A percentile compares a stretch with the other conserved stretches of the same genome.
Evolutionary conservation across 2,888 invertebrate species (phyloP).

Genomic region (Apotomis betuletana): DNA sequence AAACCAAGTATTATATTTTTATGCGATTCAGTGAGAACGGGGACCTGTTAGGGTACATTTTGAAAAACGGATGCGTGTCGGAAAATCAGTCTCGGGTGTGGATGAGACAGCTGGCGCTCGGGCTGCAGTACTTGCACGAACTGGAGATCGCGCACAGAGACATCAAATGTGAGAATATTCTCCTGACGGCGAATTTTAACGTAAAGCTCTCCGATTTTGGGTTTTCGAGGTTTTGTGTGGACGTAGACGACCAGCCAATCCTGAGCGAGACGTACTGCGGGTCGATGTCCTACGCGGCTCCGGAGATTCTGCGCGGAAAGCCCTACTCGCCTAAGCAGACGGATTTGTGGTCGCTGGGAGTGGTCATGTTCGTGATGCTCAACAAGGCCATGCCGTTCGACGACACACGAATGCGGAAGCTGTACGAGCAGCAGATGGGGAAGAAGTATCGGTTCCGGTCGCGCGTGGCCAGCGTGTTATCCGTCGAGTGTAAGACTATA

Average conservation of each 20-base stretch:
- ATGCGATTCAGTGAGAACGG: slow-evolving; percentile 92
- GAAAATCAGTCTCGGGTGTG: slow-evolving; percentile 88
- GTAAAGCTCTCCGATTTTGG: slow-evolving; percentile 93
- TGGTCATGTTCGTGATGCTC: slow-evolving; percentile 91
- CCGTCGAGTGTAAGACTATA: slow-evolving; percentile 85
- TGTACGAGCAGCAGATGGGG: slow-evolving; percentile 86
- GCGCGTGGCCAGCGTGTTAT: slow-evolving; percentile 83
- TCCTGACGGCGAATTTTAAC: slow-evolving; percentile 88
- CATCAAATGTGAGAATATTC: slow-evolving; percentile 92
- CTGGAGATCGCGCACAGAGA: slow-evolving; percentile 90
- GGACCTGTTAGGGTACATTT: slow-evolving; percentile 88
- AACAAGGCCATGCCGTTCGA: slow-evolving; percentile 94
- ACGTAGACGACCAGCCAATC: slow-evolving; percentile 68
- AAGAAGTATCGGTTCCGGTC: slow-evolving; percentile 86
- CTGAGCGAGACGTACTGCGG: slow-evolving; percentile 93
- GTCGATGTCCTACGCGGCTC: slow-evolving; percentile 93
- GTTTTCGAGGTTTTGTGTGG: slow-evolving; percentile 84
- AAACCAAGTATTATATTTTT: slow-evolving; percentile 89
- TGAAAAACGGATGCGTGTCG: slow-evolving; percentile 86
- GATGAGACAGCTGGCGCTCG: slow-evolving; percentile 87
- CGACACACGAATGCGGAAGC: slow-evolving; percentile 87
- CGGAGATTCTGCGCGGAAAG: slow-evolving; percentile 90
- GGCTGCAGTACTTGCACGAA: slow-evolving; percentile 88
- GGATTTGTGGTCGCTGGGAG: slow-evolving; percentile 92
- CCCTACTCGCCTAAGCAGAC: slow-evolving; percentile 88